Evolutionary conservation across 2,888 invertebrate genomes (phyloP).

Genomic region (Chloroclysta siterata): DNA sequence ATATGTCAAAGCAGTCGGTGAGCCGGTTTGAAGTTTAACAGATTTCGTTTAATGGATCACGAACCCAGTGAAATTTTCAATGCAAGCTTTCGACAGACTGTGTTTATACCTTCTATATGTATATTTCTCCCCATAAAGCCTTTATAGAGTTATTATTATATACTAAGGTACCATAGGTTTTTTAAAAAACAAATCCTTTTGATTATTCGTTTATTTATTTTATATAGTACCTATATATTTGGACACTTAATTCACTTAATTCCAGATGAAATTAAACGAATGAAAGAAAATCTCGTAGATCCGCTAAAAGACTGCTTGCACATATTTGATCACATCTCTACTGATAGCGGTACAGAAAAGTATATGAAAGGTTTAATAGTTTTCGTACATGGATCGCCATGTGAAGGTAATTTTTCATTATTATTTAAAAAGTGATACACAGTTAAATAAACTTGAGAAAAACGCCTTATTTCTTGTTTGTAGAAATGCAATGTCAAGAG

Average conservation of each 20-base stretch:
- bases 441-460: not conserved
- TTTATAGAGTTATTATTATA: too few species aligned
- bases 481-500: slow-evolving; percentile 73
- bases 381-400: slow-evolving; percentile 73
- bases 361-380: slow-evolving; percentile 67
- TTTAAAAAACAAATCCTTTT: too few species aligned
- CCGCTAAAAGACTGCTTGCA: slow-evolving; percentile 66
- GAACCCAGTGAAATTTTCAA: too few species aligned
- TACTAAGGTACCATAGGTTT: too few species aligned
- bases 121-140: too few species aligned
- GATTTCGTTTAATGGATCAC: too few species aligned
- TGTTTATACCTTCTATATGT: too few species aligned
- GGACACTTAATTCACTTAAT: not conserved
- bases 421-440: not conserved
- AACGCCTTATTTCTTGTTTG: slow-evolving; percentile 33
- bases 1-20: too few species aligned
- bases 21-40: too few species aligned
- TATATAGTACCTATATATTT: too few species aligned
- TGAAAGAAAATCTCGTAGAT: slow-evolving; percentile 64
- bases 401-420: slow-evolving; percentile 61
- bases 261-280: slow-evolving; percentile 65
- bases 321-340: slow-evolving; percentile 46
- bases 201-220: too few species aligned
- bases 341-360: slow-evolving; percentile 48
- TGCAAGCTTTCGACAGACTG: too few species aligned